These are phyloP conservation scores for Epicauta chinensis DNA, from an alignment of 1,140 invertebrate genomes.

Conservation along the genomic window DNA sequence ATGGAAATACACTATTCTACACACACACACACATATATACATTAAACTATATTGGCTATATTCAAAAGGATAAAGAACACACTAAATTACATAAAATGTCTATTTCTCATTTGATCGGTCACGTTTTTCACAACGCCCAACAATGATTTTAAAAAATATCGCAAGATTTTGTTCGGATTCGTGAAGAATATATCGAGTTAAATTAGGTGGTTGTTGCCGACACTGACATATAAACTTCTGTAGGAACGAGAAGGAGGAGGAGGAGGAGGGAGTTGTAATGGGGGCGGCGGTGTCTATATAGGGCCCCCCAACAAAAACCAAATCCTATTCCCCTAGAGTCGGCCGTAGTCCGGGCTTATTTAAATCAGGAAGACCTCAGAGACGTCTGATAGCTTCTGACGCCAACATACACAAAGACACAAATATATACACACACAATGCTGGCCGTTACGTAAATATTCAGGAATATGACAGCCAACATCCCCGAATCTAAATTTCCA, in stretches of 20 bases:
- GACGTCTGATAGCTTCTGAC: slow-evolving; percentile 40
- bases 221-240: slow-evolving; percentile 41
- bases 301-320: slow-evolving; percentile 39
- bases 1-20: slow-evolving; percentile 29
- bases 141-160: slow-evolving; percentile 8
- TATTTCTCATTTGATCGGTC: slow-evolving; percentile 3
- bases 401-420: slow-evolving; percentile 35
- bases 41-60: slow-evolving; percentile 17
- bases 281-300: too few species aligned
- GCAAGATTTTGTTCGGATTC: slow-evolving; percentile 29
- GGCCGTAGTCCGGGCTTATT: slow-evolving; percentile 40
- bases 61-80: neutral
- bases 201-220: slow-evolving; percentile 38
- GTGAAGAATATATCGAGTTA: slow-evolving; percentile 33
- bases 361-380: slow-evolving; percentile 39
- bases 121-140: neutral
- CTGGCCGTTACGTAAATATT: slow-evolving; percentile 33
- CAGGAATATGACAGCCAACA: slow-evolving; percentile 28
- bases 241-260: slow-evolving; percentile 1
- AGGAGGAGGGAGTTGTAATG: too few species aligned
- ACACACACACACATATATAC: too few species aligned
- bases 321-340: slow-evolving; percentile 37
- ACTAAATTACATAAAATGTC: slow-evolving; percentile 2
- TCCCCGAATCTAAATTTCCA: slow-evolving; percentile 1
- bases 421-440: slow-evolving; percentile 11